Conservation (phyloP, 2,888 invertebrate genomes). For the Philereme transversata region DNA sequence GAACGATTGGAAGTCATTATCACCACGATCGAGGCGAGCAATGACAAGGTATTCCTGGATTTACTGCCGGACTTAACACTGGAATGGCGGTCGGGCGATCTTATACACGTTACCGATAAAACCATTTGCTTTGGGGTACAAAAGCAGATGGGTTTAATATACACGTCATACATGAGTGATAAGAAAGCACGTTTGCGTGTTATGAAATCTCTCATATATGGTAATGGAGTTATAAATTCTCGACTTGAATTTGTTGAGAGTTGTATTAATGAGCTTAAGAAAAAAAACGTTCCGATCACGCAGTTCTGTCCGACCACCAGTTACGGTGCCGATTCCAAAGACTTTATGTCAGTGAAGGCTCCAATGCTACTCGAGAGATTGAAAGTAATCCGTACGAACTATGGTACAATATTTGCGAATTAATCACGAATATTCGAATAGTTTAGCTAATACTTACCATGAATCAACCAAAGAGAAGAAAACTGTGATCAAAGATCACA, state of each 20-base stretch:
- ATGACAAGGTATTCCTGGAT: too few species aligned
- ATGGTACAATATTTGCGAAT: slow-evolving; percentile 58
- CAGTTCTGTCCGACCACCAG: too few species aligned
- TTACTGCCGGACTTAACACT: not conserved
- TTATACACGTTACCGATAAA: slow-evolving; percentile 10
- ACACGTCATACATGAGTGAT: not conserved
- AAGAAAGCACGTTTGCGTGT: not conserved
- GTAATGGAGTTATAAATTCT: not conserved
- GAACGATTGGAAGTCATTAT: slow-evolving; percentile 1
- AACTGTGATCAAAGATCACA: too few species aligned
- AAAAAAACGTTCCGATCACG: not conserved
- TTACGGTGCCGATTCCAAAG: too few species aligned
- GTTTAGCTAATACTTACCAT: too few species aligned
- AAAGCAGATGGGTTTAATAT: slow-evolving; percentile 18
- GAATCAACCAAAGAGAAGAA: too few species aligned
- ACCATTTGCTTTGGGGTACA: slow-evolving; percentile 13
- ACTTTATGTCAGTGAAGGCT: too few species aligned
- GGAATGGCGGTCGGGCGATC: slow-evolving; percentile 7
- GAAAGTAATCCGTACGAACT: slow-evolving; percentile 48
- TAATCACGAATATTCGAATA: slow-evolving; percentile 16
- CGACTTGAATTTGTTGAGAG: not conserved
- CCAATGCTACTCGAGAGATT: not conserved
- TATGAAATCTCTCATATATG: not conserved
- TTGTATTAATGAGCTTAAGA: not conserved
- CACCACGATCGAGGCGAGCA: not conserved